A percentile compares a stretch with the other conserved stretches of the same genome.
Evolutionary conservation across 2,113 vertebrate species (phyloP).

Genomic region (Leiothrix lutea): DNA sequence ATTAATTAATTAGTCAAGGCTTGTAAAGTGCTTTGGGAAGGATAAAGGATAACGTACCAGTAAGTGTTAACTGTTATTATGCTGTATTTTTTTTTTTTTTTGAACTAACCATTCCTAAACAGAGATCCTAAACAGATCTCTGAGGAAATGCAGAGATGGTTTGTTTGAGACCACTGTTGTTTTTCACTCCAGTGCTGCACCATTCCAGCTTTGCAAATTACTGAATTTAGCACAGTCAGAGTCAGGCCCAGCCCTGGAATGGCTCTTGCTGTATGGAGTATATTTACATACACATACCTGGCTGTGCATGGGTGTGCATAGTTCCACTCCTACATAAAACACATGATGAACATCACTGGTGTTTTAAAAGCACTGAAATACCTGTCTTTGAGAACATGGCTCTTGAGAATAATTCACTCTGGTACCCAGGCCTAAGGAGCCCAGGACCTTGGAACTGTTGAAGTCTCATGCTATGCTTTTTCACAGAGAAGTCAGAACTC

Average conservation of each 20-base stretch:
- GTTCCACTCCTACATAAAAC: background rate
- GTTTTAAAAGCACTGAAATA: background rate
- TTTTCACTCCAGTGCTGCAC: background rate
- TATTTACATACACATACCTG: too few relatives aligned
- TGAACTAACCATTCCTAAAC: background rate
- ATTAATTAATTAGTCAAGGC: conserved; percentile 11
- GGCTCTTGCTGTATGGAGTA: background rate
- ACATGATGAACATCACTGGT: background rate
- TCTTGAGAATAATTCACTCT: background rate
- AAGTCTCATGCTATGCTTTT: background rate
- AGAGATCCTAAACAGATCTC: background rate
- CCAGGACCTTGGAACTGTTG: background rate
- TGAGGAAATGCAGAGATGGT: background rate
- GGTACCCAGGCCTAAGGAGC: background rate
- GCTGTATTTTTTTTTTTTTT: background rate
- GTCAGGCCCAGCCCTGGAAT: background rate
- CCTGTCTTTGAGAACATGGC: background rate
- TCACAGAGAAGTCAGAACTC: background rate
- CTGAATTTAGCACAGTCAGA: background rate
- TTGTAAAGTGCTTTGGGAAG: background rate
- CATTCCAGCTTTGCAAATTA: background rate
- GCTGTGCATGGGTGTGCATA: background rate
- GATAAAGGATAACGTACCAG: background rate
- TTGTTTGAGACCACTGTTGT: background rate
- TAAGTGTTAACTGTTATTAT: background rate